These are phyloP conservation scores for Hoplodrina ambigua DNA, from an alignment of 2,888 invertebrate species.

Conservation along the genomic window DNA sequence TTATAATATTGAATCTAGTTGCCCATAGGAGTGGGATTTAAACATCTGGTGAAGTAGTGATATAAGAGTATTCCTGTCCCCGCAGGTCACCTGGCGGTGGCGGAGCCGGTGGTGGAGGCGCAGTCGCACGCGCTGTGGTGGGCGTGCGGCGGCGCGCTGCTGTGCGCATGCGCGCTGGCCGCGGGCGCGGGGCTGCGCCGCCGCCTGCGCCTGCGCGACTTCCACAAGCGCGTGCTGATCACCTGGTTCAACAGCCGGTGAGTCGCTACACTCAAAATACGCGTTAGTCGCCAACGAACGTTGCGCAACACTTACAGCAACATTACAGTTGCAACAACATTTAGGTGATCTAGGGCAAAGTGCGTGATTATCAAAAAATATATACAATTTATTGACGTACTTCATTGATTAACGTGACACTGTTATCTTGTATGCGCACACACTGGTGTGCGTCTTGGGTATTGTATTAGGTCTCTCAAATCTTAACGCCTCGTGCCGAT, in stretches of 20 bases:
- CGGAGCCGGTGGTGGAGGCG: not conserved
- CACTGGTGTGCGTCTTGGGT: conserved; percentile 10
- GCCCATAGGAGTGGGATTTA: too few relatives aligned
- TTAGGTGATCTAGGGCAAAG: not conserved
- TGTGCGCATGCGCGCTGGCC: conserved; percentile 34
- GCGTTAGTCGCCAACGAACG: too few relatives aligned
- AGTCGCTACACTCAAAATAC: conserved; percentile 3
- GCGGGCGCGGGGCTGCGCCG: conserved; percentile 30
- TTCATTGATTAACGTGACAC: conserved; percentile 24
- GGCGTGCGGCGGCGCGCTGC: conserved; percentile 50
- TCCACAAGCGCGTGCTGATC: conserved; percentile 61
- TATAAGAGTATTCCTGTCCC: not conserved
- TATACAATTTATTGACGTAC: conserved; percentile 37
- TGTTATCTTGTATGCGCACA: conserved; percentile 31
- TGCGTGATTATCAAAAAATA: conserved; percentile 33
- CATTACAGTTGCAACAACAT: too few relatives aligned
- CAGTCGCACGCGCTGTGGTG: conserved; percentile 42
- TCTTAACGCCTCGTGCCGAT: conserved; percentile 7
- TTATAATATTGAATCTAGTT: too few relatives aligned
- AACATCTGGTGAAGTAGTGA: too few relatives aligned
- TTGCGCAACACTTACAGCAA: too few relatives aligned
- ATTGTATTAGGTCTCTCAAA: not conserved
- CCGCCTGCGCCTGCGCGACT: conserved; percentile 38
- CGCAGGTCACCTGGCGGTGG: conserved; percentile 26
- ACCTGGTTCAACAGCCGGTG: conserved; percentile 65